Evolutionary conservation across 53 echinoderm and acorn worm genomes (phyloP).

Genomic region (Crossaster papposus): DNA sequence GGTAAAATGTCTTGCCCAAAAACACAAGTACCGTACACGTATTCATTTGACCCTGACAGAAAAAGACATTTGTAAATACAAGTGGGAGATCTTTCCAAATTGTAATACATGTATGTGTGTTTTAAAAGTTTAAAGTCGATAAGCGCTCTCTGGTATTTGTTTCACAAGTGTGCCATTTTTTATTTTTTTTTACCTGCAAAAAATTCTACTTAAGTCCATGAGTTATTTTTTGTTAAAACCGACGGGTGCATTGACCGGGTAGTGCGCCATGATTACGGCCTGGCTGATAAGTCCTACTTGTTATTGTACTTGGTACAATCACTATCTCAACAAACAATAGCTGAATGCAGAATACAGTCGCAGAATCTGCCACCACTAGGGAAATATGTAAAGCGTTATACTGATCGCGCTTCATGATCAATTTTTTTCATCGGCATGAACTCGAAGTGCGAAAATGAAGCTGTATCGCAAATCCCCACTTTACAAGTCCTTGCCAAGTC

Average conservation of each 20-base stretch:
- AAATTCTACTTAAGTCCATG: neutral
- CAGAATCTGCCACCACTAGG: neutral
- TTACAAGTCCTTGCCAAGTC: neutral
- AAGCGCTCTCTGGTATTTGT: no score
- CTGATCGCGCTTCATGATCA: no score
- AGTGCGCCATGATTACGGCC: neutral
- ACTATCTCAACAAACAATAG: neutral
- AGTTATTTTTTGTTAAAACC: neutral
- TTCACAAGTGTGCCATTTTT: neutral
- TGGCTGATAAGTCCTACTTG: neutral
- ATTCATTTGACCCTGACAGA: no score
- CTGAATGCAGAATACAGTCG: neutral
- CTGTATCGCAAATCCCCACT: neutral
- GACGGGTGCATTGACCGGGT: neutral
- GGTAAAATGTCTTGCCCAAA: no score
- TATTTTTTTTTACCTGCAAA: neutral
- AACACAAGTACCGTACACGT: no score
- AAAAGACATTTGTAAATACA: no score
- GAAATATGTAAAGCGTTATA: no score
- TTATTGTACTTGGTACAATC: neutral
- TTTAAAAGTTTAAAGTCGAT: no score
- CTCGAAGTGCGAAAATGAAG: neutral
- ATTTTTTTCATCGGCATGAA: no score
- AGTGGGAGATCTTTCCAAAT: no score
- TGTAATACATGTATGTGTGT: no score